Conservation (phyloP, 2,113 vertebrate species). For the Semnornis frantzii region DNA sequence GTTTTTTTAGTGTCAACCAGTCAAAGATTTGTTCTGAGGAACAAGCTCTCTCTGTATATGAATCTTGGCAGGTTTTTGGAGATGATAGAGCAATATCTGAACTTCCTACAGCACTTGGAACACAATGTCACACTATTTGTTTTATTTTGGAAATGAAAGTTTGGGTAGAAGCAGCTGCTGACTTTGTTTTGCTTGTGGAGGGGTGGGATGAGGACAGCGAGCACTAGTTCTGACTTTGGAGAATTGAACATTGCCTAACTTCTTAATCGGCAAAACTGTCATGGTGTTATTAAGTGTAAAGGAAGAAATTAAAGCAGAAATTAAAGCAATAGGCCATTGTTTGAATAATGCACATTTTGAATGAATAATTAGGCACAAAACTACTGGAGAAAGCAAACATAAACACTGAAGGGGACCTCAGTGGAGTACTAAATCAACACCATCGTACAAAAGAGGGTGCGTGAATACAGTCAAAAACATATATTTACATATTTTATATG, state of each 20-base stretch:
- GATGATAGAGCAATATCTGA: neutral
- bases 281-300: neutral
- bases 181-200: neutral
- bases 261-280: slow-evolving; percentile 1
- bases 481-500: neutral
- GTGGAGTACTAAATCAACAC: neutral
- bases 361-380: slow-evolving; percentile 23
- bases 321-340: slow-evolving; percentile 12
- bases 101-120: neutral
- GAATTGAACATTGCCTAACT: neutral
- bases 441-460: neutral
- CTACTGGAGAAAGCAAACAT: slow-evolving; percentile 10
- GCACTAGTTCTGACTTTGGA: neutral
- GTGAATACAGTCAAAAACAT: neutral
- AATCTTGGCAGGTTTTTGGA: neutral
- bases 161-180: neutral
- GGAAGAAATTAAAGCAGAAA: slow-evolving; percentile 2
- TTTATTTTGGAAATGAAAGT: neutral
- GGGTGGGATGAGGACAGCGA: neutral
- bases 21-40: neutral
- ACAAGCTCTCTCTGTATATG: neutral
- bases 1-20: neutral
- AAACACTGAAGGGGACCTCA: neutral
- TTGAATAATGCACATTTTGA: slow-evolving; percentile 25
- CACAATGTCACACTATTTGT: neutral